Evolutionary conservation across 2,113 vertebrate genomes (phyloP).

Genomic region (Tricholaema leucomelas): DNA sequence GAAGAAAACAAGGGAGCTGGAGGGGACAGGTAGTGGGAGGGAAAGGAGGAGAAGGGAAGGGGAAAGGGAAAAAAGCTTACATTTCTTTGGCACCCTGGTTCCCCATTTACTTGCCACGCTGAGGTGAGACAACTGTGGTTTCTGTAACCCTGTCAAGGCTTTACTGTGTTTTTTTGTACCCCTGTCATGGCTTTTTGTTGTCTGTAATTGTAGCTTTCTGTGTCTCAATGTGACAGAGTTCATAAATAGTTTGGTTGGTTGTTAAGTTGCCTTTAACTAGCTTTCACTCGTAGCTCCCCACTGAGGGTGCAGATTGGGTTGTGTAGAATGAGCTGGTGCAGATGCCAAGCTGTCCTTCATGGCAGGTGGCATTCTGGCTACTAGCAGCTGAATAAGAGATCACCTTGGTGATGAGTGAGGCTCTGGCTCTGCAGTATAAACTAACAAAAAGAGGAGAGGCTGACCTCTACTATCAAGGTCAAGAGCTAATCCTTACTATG

Average conservation of each 20-base stretch:
- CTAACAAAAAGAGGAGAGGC: background rate
- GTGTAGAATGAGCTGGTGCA: background rate
- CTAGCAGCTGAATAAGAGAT: background rate
- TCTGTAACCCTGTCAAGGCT: background rate
- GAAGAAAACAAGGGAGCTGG: background rate
- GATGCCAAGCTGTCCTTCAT: background rate
- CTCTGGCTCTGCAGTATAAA: background rate
- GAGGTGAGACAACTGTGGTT: background rate
- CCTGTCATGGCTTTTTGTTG: background rate
- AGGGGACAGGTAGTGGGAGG: too few relatives aligned
- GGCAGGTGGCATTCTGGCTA: background rate
- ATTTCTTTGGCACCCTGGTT: background rate
- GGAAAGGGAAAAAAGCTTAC: background rate
- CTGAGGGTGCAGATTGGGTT: too few relatives aligned
- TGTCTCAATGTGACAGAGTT: background rate
- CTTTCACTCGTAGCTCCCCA: background rate
- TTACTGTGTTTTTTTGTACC: background rate
- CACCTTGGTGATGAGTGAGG: fast-evolving
- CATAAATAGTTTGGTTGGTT: background rate
- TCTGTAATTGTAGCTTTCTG: background rate
- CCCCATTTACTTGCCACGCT: background rate
- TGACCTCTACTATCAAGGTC: background rate
- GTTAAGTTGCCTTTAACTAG: background rate
- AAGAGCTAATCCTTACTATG: background rate
- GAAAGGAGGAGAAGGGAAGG: background rate